Evolutionary conservation across 92 coral and sea anemone species (phyloP).

Genomic region (Epizoanthus fatuus): DNA sequence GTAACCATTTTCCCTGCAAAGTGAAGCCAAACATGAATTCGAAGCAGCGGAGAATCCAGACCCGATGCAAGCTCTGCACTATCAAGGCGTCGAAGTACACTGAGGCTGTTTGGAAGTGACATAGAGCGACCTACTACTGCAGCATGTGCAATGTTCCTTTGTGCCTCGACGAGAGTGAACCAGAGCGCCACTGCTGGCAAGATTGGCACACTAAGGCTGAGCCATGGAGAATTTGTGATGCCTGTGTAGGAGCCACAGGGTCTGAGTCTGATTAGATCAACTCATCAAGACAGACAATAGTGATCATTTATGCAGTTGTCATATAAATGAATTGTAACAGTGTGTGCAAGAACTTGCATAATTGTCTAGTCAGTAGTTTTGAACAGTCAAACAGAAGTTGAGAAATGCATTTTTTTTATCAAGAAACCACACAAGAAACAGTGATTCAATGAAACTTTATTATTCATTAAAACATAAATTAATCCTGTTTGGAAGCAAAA

Average conservation of each 20-base stretch:
- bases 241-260: too few relatives aligned
- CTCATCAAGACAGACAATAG: not conserved
- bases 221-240: conserved; percentile 1
- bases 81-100: conserved; percentile 1
- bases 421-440: too few relatives aligned
- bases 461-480: too few relatives aligned
- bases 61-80: conserved; percentile 14
- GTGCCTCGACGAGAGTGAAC: conserved; percentile 13
- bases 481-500: too few relatives aligned
- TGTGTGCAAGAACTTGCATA: too few relatives aligned
- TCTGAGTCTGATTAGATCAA: not conserved
- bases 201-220: conserved; percentile 14
- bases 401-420: too few relatives aligned
- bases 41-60: not conserved
- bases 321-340: too few relatives aligned
- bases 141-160: not conserved
- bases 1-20: not conserved
- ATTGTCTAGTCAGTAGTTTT: too few relatives aligned
- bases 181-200: conserved; percentile 7
- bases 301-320: too few relatives aligned
- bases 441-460: too few relatives aligned
- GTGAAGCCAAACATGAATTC: conserved; percentile 1
- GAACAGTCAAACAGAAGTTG: too few relatives aligned
- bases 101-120: not conserved
- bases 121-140: not conserved